Evolutionary conservation across 2,797 vertebrate species (phyloP), one percentile per base, ranked within the genome.

Genomic region (Pseudomugil tenellus): DNA sequence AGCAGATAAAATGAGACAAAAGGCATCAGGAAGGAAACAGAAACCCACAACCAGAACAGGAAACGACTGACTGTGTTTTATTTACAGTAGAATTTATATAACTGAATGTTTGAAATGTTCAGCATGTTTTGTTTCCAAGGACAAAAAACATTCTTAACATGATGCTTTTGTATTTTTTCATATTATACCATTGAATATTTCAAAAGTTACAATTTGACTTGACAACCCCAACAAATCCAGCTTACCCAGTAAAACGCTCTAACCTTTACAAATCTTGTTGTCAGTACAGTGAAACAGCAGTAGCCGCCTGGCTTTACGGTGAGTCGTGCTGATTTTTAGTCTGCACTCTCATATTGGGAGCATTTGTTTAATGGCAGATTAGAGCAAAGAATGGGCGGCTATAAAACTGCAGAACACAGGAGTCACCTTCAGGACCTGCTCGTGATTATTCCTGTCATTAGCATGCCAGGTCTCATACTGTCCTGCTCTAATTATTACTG

Each of bases 341-440:
- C 79, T 66, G 57, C 77, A 26, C 48, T 67, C 57, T 84, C 75
- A 67, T 63, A 80, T 67, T 70, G 70, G 80, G 67, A 67, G 74
- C 79, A 80, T 90, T 91, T 85, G 75, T 90, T 87, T 84, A 90
- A 90, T 81, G 76, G 80, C 72, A 72, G 82, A 86, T 79, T 69
- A 85, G 79, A 83, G 76, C 37, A 79, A 72, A 70, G 79, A 84
- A 87, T 54, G 79, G 84, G 86, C 79, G 10, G 64, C 70, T 64
- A 82, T 87, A 89, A 90, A 91, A 79, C 82, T 58, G 67, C 21
- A 58, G 67, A 80, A 66, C 79, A 67, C 67, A 26, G 71, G 69
- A 86, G 92, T 93, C 92, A 93, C 92, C 90, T 92, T 92, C 86
- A 87, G 85, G 83, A 80, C 76, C 77, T 48, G 72, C 83, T 84